phyloP scores from a whole-genome alignment of 2,113 vertebrate genomes.

The Pyxicephalus adspersus region DNA sequence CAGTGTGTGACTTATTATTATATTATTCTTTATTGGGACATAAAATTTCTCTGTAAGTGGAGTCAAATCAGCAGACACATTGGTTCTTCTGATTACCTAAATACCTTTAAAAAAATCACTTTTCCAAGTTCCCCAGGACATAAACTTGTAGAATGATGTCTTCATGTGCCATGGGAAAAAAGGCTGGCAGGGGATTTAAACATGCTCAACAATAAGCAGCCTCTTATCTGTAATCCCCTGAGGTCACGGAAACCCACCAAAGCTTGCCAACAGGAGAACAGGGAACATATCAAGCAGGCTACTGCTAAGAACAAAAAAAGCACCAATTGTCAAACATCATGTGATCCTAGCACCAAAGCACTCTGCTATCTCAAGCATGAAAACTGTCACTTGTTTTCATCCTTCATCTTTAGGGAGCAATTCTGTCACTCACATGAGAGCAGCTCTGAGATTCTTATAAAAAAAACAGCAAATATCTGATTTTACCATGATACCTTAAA shows the following conservation, averaged over 20 bases:
- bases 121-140: neutral
- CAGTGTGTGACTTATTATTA: neutral
- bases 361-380: neutral
- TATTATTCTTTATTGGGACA: constrained; percentile 2
- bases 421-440: neutral
- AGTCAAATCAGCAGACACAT: neutral
- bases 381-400: neutral
- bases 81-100: neutral
- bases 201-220: constrained; percentile 41
- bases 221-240: constrained; percentile 52
- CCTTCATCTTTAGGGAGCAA: neutral
- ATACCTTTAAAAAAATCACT: neutral
- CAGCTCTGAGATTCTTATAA: too few species aligned
- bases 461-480: too few species aligned
- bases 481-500: too few species aligned
- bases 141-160: constrained; percentile 40
- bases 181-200: constrained; percentile 51
- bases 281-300: neutral
- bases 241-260: constrained; percentile 44
- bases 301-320: constrained; percentile 4
- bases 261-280: constrained; percentile 43
- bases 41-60: neutral
- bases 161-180: constrained; percentile 46
- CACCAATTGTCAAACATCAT: constrained; percentile 23
- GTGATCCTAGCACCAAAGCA: neutral